Evolutionary conservation across 2,888 invertebrate genomes (phyloP), one percentile per base, ranked within the genome.

Genomic region (Cheiracanthium punctorium): DNA sequence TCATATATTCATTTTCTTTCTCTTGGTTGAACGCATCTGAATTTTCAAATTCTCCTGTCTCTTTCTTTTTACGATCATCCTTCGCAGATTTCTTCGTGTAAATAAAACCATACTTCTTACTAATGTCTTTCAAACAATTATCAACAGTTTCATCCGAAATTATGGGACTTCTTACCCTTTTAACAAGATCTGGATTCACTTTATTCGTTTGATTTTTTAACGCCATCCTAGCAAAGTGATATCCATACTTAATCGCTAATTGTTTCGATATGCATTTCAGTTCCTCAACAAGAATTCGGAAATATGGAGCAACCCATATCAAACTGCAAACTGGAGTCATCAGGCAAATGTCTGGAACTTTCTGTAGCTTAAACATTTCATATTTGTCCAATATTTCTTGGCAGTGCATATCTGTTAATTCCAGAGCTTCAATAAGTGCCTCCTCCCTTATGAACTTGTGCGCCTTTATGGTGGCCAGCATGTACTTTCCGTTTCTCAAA

Each of bases 231-330:
- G 95, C 96, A 93, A 96, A 99, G 82, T 95, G 95, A 90, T 96
- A 96, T 0, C 99, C 98, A 92, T 98, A 99, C 92, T 99, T 98
- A 4, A 94, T 93, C 20, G 96, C 94, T 79, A 99, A 93, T 88
- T 98, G 94, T 90, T 99, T 98, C 0, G 96, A 94, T 90, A 99
- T 96, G 0, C 96, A 93, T 92, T 94, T 94, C 88, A 95, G 90
- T 90, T 94, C 96, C 91, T 95, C 94, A 24, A 93, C 91, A 89
- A 94, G 93, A 12, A 92, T 91, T 80, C 92, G 92, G 90, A 99
- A 93, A 73, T 98, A 94, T 0, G 99, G 98, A 8, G 98, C 96
- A 0, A 97, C 97, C 99, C 99, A 99, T 88, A 99, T 94, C n/a
- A 98, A 93, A 90, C 96, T 98, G 0, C 98, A 96, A 84, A 99